A percentile compares a stretch with the other conserved stretches of the same genome.
Evolutionary conservation across 2,888 invertebrate species (phyloP).

Genomic region (Synergus itoensis): DNA sequence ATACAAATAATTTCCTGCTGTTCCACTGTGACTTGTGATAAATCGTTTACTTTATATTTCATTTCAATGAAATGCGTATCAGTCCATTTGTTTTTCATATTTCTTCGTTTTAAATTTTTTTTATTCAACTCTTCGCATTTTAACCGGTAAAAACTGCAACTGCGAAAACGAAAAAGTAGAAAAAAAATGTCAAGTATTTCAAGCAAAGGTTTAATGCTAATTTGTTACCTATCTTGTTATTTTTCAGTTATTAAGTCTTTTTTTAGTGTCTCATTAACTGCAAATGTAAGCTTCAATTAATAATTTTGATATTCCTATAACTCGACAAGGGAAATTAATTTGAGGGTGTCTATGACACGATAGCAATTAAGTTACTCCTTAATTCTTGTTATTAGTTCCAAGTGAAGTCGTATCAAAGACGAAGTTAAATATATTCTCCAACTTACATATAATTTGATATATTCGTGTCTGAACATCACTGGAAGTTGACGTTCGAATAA

Average conservation of each 20-base stretch:
- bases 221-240: too few relatives aligned
- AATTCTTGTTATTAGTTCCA: constrained; percentile 19
- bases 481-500: neutral
- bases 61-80: neutral
- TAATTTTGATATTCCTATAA: neutral
- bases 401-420: neutral
- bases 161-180: too few relatives aligned
- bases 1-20: neutral
- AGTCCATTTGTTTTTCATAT: neutral
- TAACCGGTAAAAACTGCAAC: too few relatives aligned
- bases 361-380: neutral
- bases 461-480: neutral
- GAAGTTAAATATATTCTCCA: neutral
- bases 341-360: neutral
- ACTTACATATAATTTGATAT: neutral
- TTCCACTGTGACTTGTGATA: neutral
- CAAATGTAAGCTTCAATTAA: neutral
- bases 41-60: too few relatives aligned
- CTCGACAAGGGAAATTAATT: constrained; percentile 5
- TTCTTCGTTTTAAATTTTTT: too few relatives aligned
- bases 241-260: too few relatives aligned
- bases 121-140: too few relatives aligned
- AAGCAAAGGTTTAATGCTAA: neutral
- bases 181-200: too few relatives aligned
- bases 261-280: neutral